phyloP scores from a whole-genome alignment of 2,113 vertebrate genomes.

The Monarcha castaneiventris region DNA sequence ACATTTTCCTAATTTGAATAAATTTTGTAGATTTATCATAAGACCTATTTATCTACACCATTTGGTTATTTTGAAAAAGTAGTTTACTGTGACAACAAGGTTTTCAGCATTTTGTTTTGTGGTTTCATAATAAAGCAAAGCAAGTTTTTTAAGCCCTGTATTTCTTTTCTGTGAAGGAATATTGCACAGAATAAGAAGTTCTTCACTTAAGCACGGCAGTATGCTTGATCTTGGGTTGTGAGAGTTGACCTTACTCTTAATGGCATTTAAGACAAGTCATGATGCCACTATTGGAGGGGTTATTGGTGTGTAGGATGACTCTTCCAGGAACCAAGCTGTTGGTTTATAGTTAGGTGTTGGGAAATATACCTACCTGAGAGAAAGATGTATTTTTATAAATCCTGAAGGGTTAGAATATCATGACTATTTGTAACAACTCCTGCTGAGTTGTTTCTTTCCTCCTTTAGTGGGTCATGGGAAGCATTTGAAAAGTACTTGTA shows the following conservation, averaged over 20 bases:
- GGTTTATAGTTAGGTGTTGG: background rate
- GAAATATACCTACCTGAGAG: background rate
- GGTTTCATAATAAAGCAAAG: background rate
- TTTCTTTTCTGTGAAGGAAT: background rate
- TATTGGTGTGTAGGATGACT: background rate
- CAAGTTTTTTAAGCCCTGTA: background rate
- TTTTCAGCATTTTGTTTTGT: background rate
- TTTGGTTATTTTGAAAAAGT: accelerated
- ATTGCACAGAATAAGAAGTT: background rate
- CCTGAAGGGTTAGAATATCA: background rate
- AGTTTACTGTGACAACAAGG: background rate
- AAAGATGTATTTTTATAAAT: background rate
- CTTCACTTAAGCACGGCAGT: background rate
- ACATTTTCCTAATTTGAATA: background rate
- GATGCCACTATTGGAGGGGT: background rate
- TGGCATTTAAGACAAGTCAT: background rate
- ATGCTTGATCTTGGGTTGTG: background rate
- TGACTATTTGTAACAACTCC: background rate
- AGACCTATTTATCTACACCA: background rate
- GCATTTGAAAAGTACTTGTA: background rate
- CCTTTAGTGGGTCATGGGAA: background rate
- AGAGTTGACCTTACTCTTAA: background rate
- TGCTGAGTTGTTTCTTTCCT: background rate
- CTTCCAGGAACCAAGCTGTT: background rate
- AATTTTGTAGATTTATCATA: background rate